Evolutionary conservation across 2,113 vertebrate genomes (phyloP).

Genomic region (Peromyscus californicus): DNA sequence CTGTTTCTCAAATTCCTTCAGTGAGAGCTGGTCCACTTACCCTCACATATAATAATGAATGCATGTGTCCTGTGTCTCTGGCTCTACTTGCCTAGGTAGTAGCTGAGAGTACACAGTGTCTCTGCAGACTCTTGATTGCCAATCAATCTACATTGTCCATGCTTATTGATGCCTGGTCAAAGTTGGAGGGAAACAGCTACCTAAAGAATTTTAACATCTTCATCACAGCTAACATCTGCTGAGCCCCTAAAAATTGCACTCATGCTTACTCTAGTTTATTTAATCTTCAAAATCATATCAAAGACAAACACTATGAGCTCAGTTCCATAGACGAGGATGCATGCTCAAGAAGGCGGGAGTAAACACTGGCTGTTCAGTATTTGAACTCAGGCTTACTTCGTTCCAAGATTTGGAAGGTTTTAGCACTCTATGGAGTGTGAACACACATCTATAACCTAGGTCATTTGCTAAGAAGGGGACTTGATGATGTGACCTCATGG

Average conservation of each 20-base stretch:
- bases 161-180: not conserved
- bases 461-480: not conserved
- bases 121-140: not conserved
- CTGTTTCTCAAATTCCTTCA: constrained; percentile 75
- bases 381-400: not conserved
- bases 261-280: not conserved
- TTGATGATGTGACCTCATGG: not conserved
- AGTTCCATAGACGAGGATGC: not conserved
- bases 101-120: not conserved
- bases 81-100: not conserved
- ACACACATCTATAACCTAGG: not conserved
- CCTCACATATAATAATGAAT: not conserved
- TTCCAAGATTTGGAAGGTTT: not conserved
- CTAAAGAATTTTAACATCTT: not conserved
- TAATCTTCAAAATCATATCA: not conserved
- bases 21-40: constrained; percentile 66
- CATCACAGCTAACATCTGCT: not conserved
- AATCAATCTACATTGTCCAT: not conserved
- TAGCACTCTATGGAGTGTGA: not conserved
- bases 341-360: not conserved
- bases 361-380: not conserved
- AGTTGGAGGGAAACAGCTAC: not conserved
- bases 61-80: not conserved
- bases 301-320: not conserved
- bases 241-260: not conserved